Evolutionary conservation across 2,113 vertebrate species (phyloP).

Genomic region (Symphodus melops): DNA sequence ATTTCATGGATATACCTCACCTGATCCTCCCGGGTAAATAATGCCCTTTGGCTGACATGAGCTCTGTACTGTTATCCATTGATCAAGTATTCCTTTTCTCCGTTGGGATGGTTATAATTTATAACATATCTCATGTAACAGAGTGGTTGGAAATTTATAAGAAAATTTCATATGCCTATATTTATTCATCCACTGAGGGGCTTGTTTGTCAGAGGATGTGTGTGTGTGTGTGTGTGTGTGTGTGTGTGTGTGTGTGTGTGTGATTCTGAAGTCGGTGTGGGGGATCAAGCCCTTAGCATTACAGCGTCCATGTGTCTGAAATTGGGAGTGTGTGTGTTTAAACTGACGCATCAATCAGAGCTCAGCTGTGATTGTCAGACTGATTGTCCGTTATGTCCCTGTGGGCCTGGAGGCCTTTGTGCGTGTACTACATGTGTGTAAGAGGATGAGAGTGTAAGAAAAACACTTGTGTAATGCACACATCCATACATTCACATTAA

Average conservation of each 20-base stretch:
- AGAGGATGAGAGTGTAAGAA: conserved; percentile 2
- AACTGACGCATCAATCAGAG: conserved; percentile 74
- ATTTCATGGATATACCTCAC: neutral
- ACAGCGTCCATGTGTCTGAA: conserved; percentile 44
- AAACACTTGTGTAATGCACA: conserved; percentile 33
- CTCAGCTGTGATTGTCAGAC: conserved; percentile 75
- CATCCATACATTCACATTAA: conserved; percentile 69
- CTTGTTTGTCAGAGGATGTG: conserved; percentile 16
- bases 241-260: conserved; percentile 6
- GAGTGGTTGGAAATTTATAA: conserved; percentile 24
- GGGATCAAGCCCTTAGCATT: conserved; percentile 42
- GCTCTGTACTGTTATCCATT: neutral
- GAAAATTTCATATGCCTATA: conserved; percentile 31
- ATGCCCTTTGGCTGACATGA: neutral
- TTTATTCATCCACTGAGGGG: conserved; percentile 46
- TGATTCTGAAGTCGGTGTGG: conserved; percentile 11
- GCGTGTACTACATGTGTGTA: conserved; percentile 52
- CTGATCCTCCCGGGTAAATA: neutral
- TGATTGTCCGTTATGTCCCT: conserved; percentile 73
- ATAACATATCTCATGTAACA: conserved; percentile 20
- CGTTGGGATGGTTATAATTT: conserved; percentile 5
- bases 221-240: conserved; percentile 6
- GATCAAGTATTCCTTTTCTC: conserved; percentile 9
- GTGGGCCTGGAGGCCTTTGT: conserved; percentile 58
- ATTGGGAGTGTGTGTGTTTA: conserved; percentile 44